Evolutionary conservation across 2,113 vertebrate species (phyloP).

Genomic region (Xiphophorus hellerii): DNA sequence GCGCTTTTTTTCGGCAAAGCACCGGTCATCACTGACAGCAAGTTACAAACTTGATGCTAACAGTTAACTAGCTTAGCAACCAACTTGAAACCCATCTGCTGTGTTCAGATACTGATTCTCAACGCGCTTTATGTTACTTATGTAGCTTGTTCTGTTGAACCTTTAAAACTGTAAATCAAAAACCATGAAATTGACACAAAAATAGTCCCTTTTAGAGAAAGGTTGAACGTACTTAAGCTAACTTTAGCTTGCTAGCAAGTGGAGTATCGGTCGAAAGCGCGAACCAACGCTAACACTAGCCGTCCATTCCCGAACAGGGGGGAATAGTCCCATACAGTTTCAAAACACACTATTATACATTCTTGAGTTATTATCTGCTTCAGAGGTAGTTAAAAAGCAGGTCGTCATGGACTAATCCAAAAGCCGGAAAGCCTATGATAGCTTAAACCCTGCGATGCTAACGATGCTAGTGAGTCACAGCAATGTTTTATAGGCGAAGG

Average conservation of each 20-base stretch:
- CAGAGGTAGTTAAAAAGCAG: neutral
- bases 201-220: conserved; percentile 27
- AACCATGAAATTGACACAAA: conserved; percentile 11
- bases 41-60: conserved; percentile 70
- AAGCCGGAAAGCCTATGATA: neutral
- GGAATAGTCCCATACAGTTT: neutral
- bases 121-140: neutral
- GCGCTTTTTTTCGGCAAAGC: conserved; percentile 25
- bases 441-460: conserved; percentile 41
- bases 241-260: conserved; percentile 45
- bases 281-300: conserved; percentile 68
- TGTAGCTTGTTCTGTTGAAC: neutral
- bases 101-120: neutral
- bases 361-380: no score
- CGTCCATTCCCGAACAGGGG: conserved; percentile 24
- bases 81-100: conserved; percentile 10
- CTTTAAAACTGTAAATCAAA: conserved; percentile 24
- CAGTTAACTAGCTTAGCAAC: conserved; percentile 55
- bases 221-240: conserved; percentile 46
- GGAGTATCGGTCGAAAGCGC: conserved; percentile 67
- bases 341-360: neutral
- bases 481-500: conserved; percentile 62
- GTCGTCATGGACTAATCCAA: neutral
- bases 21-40: conserved; percentile 65
- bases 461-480: conserved; percentile 45